Base-by-base conservation (phyloP, 2,888 invertebrate species). In the Epinotia bilunana region DNA sequence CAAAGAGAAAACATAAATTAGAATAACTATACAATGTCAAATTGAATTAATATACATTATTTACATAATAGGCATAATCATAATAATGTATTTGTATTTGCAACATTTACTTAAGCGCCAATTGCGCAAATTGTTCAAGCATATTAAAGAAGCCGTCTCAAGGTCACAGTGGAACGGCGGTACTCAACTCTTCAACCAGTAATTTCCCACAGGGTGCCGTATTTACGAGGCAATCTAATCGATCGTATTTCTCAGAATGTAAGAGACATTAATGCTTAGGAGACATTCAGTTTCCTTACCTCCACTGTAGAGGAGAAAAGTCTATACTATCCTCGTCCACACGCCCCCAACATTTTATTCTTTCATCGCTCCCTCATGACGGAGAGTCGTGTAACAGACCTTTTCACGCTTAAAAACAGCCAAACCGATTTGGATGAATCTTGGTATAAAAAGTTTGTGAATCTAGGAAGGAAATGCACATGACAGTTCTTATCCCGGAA, bases 121-220 rank as follows among this genome's bases (percentile, higher is more conserved):
- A 28, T 28, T 28, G 23, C 3, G 23, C 23, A 49, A 53, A 33
- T 53, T 49, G 49, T n/a, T n/a, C 60, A 39, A 60, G 18, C 23
- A 67, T 57, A 73, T 73, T 63, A 62, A 62, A 28, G 28, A 28
- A 3, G 23, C 16, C 53, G 9, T 53, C 39, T 61, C 55, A 68
- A 62, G 62, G 62, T 67, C 68, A 43, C 43, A 18, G 5, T 33
- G 33, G n/a, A 73, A n/a, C 39, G 58, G 33, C 20, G 23, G 39
- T 23, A 62, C 68, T 61, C 62, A 55, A 63, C 55, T 55, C 70
- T 65, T 72, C 72, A 46, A 20, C 39, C 57, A n/a, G 72, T 72
- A 72, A 72, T 72, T 72, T 72, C 72, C 72, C 72, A 43, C 46
- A 20, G 73, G 73, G 74, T 58, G 33, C 49, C 43, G 63, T 74